Conservation (phyloP, 2,888 invertebrate species). For the Nowickia ferox region DNA sequence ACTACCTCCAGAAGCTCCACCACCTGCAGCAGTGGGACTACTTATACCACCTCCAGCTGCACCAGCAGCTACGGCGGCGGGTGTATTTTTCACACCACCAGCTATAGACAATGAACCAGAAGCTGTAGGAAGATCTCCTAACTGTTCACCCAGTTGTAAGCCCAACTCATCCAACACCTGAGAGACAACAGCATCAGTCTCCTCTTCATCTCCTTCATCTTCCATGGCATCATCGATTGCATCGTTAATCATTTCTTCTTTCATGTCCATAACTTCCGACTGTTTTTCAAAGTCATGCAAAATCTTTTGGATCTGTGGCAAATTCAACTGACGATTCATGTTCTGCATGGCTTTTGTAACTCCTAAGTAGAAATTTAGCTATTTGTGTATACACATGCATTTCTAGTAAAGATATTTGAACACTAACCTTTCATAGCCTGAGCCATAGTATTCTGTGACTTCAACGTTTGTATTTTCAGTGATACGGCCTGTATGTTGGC, state of each 20-base stretch:
- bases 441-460: slow-evolving; percentile 99
- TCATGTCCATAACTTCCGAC: slow-evolving; percentile 99
- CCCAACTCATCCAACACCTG: slow-evolving; percentile 99
- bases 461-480: slow-evolving; percentile 97
- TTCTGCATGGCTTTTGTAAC: slow-evolving; percentile 99
- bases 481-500: slow-evolving; percentile 99
- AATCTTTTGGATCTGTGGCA: slow-evolving; percentile 99
- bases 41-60: slow-evolving; percentile 82
- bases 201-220: slow-evolving; percentile 98
- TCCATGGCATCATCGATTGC: slow-evolving; percentile 99
- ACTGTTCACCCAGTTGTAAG: slow-evolving; percentile 95
- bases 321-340: slow-evolving; percentile 98
- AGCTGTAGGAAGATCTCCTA: slow-evolving; percentile 92
- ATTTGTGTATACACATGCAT: background rate
- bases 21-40: slow-evolving; percentile 80
- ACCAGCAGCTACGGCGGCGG: slow-evolving; percentile 84
- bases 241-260: slow-evolving; percentile 99
- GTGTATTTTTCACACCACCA: slow-evolving; percentile 86
- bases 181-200: slow-evolving; percentile 96
- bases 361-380: slow-evolving; percentile 81
- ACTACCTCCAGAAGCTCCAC: slow-evolving; percentile 80
- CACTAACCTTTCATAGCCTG: slow-evolving; percentile 95
- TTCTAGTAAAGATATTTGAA: background rate
- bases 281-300: slow-evolving; percentile 99
- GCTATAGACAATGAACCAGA: slow-evolving; percentile 85